phyloP scores from a whole-genome alignment of 2,113 vertebrate genomes.

The Leuciscus idus region DNA sequence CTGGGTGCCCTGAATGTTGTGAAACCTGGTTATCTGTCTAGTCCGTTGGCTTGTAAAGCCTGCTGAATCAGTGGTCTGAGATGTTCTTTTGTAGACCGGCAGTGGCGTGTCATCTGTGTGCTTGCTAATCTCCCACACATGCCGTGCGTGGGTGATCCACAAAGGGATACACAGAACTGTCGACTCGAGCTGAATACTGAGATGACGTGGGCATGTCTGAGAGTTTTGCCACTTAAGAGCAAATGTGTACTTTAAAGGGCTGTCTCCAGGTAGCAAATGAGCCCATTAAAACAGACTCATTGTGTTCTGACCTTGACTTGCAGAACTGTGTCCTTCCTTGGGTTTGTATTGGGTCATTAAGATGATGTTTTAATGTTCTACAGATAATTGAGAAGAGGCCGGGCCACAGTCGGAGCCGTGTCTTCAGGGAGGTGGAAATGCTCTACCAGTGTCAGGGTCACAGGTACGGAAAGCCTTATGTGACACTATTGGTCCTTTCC shows the following conservation, averaged over 20 bases:
- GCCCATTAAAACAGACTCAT: not conserved
- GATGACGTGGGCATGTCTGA: not conserved
- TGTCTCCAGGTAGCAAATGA: not conserved
- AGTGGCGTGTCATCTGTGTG: constrained; percentile 64
- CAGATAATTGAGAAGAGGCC: constrained; percentile 96
- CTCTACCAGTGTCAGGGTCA: constrained; percentile 98
- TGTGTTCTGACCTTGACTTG: constrained; percentile 23
- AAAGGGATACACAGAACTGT: constrained; percentile 56
- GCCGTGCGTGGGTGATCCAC: constrained; percentile 60
- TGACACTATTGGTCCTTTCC: not conserved
- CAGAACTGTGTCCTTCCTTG: not conserved
- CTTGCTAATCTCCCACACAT: constrained; percentile 68
- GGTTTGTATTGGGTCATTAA: not conserved
- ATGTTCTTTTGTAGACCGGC: constrained; percentile 57
- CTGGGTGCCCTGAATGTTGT: not conserved
- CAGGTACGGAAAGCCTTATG: constrained; percentile 75
- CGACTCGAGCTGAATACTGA: not conserved
- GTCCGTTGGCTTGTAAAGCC: constrained; percentile 35
- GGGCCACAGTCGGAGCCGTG: constrained; percentile 90
- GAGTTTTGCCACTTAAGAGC: not conserved
- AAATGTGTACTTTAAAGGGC: not conserved
- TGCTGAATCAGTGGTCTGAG: constrained; percentile 64
- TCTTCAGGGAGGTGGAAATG: constrained; percentile 98
- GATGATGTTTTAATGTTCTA: not conserved
- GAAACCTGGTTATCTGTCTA: not conserved